Evolutionary conservation across 2,113 vertebrate species (phyloP).

Genomic region (Corythaeola cristata): DNA sequence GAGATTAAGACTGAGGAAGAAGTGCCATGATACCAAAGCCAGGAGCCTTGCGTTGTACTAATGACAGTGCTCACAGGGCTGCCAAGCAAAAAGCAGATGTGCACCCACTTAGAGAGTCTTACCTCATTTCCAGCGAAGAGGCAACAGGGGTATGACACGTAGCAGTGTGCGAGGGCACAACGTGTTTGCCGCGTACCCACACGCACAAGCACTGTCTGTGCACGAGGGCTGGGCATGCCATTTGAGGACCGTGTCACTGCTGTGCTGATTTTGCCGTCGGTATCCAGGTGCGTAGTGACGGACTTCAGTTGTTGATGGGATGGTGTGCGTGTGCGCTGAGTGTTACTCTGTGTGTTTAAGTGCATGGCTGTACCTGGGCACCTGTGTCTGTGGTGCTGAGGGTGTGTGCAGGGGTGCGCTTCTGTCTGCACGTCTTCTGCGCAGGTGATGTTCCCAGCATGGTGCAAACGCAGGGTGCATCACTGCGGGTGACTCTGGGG

Average conservation of each 20-base stretch:
- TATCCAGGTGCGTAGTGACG: accelerated
- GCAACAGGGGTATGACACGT: neutral
- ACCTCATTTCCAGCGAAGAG: accelerated
- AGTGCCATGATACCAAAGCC: neutral
- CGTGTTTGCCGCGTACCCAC: accelerated
- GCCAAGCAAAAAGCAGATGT: neutral
- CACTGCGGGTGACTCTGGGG: neutral
- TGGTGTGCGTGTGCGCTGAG: accelerated
- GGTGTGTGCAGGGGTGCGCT: neutral
- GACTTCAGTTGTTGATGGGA: accelerated
- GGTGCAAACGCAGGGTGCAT: too few relatives aligned
- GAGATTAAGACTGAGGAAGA: neutral
- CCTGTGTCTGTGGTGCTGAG: neutral
- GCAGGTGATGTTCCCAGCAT: neutral
- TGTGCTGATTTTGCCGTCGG: accelerated
- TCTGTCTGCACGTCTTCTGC: too few relatives aligned
- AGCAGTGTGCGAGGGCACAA: accelerated
- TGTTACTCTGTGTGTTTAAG: too few relatives aligned
- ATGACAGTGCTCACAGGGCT: neutral
- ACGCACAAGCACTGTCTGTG: too few relatives aligned
- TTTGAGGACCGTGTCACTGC: neutral
- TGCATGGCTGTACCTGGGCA: neutral
- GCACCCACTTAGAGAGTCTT: neutral
- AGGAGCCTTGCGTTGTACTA: neutral
- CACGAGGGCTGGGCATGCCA: accelerated